Base-by-base conservation (phyloP, 1,140 invertebrate genomes). In the Drosophila kanapiae region DNA sequence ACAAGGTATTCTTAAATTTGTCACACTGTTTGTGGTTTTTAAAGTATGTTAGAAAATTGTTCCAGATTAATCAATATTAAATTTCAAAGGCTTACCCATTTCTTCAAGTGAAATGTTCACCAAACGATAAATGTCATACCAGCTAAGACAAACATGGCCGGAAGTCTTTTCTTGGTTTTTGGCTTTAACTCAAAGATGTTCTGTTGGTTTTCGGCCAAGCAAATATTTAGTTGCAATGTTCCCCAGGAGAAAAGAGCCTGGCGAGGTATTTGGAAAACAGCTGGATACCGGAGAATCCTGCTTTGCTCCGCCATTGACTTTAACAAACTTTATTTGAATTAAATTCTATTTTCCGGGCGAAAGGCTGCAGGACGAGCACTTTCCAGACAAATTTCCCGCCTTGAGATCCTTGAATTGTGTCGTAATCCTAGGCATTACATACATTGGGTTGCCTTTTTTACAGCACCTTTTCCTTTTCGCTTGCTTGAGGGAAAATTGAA, bases 401-500 rank as follows among this genome's bases (percentile, higher is more conserved):
- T 33, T 48, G 11, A 27, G 23, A 13, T 6, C 35, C 37, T 3
- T 37, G 31, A 62, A 67, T 38, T 61, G 45, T 47, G 31, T 47
- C n/a, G 29, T 69, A 47, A 38, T 48, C 68, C 23, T 31, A 33
- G n/a, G 68, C 29, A 40, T 48, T 47, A 23, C 53, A 49, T 43
- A 27, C 53, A 56, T 62, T 62, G n/a, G n/a, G n/a, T 35, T 13
- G 13, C 40, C 31, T 60, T 61, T 76, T 65, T 18, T 65, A 31
- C 33, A 42, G 56, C 43, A 43, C 62, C 53, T 48, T 71, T 67
- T 69, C 65, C 59, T 47, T 43, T 81, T 49, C 37, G 31, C 23
- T 9, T 8, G 27, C 49, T 67, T 43, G 47, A 16, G 33, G 37
- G 42, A 61, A 82, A 86, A 86, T 86, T 86, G 59, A 79, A 81